Evolutionary conservation across 2,888 invertebrate species (phyloP).

Genomic region (Cephus nigrinus): DNA sequence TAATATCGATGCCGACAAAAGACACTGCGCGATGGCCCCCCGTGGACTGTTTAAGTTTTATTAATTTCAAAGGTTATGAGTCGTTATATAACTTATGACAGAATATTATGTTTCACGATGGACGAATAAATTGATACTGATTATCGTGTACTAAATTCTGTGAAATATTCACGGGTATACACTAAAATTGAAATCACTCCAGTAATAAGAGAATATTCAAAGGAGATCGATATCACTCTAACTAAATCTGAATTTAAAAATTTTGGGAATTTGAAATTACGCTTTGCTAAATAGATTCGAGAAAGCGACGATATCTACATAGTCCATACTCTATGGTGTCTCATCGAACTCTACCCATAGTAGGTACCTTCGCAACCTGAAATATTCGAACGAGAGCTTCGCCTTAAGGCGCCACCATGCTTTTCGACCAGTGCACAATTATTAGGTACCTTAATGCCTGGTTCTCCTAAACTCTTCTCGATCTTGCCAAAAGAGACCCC

Average conservation of each 20-base stretch:
- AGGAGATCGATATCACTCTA: neutral
- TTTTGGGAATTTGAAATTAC: neutral
- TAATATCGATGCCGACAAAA: constrained; percentile 26
- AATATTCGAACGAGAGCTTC: constrained; percentile 53
- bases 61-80: neutral
- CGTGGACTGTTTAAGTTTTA: constrained; percentile 12
- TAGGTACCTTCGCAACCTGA: constrained; percentile 19
- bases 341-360: neutral
- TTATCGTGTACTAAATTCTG: neutral
- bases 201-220: neutral
- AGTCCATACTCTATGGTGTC: neutral
- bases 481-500: neutral
- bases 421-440: constrained; percentile 53
- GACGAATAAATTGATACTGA: neutral
- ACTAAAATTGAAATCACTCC: neutral
- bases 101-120: neutral
- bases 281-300: neutral
- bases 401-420: constrained; percentile 58
- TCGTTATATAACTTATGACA: neutral
- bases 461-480: constrained; percentile 10
- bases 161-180: neutral
- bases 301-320: neutral
- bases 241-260: neutral
- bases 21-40: constrained; percentile 7
- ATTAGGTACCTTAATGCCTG: constrained; percentile 52